Evolutionary conservation across 30 jellyfish, hydroid and myxozoan genomes (phyloP), one percentile per base, ranked within the genome.

Genomic region (Catostylus mosaicus): DNA sequence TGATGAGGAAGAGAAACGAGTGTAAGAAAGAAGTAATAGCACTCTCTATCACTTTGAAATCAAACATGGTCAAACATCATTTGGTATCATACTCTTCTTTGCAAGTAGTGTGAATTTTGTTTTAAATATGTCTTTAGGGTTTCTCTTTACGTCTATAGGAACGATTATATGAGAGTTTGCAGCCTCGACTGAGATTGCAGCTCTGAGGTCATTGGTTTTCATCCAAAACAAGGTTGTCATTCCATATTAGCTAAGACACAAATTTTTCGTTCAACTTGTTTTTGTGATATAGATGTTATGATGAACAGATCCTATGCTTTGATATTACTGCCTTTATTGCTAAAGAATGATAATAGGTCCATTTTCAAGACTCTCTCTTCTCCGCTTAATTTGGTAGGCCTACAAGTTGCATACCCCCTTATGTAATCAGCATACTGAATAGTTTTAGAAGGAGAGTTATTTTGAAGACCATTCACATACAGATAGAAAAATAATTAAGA

Each of bases 401-500:
- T 67, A 73, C 77, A 47, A 26, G 38, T 6, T 30, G 16, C 47
- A 66, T 80, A 64, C 73, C 63, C 52, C 11, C 56, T 82, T 20
- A 87, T 82, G 43, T 67, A 87, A 31, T 67, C 86, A n/a, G 86
- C 78, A 30, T 82, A 82, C 68, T 82, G 86, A 3, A 82, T 35
- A 18, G 92, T 14, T 31, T 57, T 46, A 3, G 86, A 67, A 22
- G 76, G 7, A 1, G 60, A 19, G 19, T 73, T 59, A 73, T 75
- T 69, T 46, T 70, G 73, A 23, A 85, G 89, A 45, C 56, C 95
- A 51, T 71, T 74, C 22, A 85, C 89, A 75, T 85, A 85, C 18
- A 85, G 82, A 31, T 73, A 57, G 73, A 85, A 85, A 10, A 85
- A 35, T 83, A 84, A 31, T 84, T 30, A 85, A 78, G 24, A 85